phyloP scores from a whole-genome alignment of 2,888 invertebrate species.

The Unio delphinus region DNA sequence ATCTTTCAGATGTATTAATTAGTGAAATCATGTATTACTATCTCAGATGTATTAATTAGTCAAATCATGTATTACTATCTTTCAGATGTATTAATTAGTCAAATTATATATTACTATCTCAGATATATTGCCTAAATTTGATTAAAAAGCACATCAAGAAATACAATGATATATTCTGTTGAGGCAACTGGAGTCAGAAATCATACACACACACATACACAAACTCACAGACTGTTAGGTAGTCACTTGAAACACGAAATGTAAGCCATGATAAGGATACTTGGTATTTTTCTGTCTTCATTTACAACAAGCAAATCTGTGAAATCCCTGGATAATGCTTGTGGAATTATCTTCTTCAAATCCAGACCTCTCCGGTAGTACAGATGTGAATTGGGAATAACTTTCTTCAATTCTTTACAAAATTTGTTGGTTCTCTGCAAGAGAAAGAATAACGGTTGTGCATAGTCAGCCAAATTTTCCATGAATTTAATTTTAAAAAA shows the following conservation, averaged over 20 bases:
- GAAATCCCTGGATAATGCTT: slow-evolving; percentile 80
- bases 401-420: slow-evolving; percentile 89
- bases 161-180: too few relatives aligned
- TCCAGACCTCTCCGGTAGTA: slow-evolving; percentile 90
- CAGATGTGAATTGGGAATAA: slow-evolving; percentile 92
- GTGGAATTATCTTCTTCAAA: slow-evolving; percentile 92
- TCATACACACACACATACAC: too few relatives aligned
- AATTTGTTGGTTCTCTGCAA: slow-evolving; percentile 88
- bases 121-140: too few relatives aligned
- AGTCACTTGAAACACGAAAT: background rate
- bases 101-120: too few relatives aligned
- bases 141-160: too few relatives aligned
- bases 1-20: too few relatives aligned
- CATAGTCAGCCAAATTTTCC: background rate
- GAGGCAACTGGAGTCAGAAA: background rate
- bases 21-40: too few relatives aligned
- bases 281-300: slow-evolving; percentile 91
- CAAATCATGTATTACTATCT: too few relatives aligned
- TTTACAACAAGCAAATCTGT: slow-evolving; percentile 78
- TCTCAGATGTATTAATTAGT: too few relatives aligned
- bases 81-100: too few relatives aligned
- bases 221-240: background rate
- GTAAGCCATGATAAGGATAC: slow-evolving; percentile 72
- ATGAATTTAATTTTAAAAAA: background rate
- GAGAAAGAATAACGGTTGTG: slow-evolving; percentile 19